Evolutionary conservation across 2,888 invertebrate species (phyloP).

Genomic region (Chrysotoxum bicinctum): DNA sequence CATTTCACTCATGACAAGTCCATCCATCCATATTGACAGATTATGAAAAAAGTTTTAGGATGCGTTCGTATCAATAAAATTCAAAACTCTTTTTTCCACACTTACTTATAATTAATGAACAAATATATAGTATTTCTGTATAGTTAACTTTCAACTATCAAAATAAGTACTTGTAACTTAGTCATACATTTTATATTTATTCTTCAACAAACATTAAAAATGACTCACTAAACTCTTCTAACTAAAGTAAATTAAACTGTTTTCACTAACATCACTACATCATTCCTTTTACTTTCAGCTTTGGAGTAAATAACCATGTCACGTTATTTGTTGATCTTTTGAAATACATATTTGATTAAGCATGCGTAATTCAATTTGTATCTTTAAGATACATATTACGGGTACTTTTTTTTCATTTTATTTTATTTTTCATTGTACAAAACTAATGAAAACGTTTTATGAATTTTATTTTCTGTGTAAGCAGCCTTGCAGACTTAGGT

Average conservation of each 20-base stretch:
- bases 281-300: slow-evolving; percentile 39
- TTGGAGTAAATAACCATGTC: not conserved
- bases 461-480: not conserved
- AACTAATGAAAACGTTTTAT: not conserved
- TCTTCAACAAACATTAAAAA: not conserved
- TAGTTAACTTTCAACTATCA: too few species aligned
- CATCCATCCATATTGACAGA: too few species aligned
- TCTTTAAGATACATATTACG: not conserved
- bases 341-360: slow-evolving; percentile 1
- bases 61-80: too few species aligned
- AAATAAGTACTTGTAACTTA: too few species aligned
- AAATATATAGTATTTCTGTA: too few species aligned
- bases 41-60: too few species aligned
- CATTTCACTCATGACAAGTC: too few species aligned
- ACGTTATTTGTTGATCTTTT: slow-evolving; percentile 9
- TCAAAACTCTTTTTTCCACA: too few species aligned
- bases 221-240: slow-evolving; percentile 10
- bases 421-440: not conserved
- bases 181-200: not conserved
- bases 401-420: too few species aligned
- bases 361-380: not conserved
- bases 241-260: not conserved
- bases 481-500: not conserved
- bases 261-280: slow-evolving; percentile 1
- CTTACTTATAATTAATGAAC: too few species aligned